Percentiles rank a stretch among this genome's conserved stretches.
phyloP scores from a whole-genome alignment of 2,113 vertebrate genomes.

The Protomyctophum bolini region DNA sequence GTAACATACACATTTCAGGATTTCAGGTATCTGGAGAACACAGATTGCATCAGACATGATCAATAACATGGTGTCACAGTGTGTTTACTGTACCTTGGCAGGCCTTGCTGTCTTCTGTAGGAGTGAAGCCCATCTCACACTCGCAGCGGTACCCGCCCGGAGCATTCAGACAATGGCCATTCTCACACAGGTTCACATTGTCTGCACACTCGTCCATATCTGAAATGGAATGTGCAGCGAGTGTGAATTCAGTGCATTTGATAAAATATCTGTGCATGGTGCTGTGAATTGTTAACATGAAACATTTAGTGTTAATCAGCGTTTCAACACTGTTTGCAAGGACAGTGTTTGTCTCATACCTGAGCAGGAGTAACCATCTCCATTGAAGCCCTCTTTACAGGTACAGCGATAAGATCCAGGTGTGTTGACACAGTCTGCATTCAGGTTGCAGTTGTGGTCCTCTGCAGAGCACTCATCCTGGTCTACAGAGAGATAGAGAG shows the following conservation, averaged over 20 bases:
- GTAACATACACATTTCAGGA: no score
- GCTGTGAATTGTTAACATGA: not conserved
- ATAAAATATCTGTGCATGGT: not conserved
- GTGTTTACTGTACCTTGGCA: slow-evolving; percentile 83
- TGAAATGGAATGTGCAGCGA: slow-evolving; percentile 43
- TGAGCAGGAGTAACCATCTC: slow-evolving; percentile 89
- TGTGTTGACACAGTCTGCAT: slow-evolving; percentile 87
- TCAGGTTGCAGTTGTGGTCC: slow-evolving; percentile 87
- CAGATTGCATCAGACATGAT: not conserved
- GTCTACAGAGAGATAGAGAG: slow-evolving; percentile 70
- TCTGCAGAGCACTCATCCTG: slow-evolving; percentile 87
- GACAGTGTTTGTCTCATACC: slow-evolving; percentile 69
- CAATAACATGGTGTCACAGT: no score
- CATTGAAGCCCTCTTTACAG: slow-evolving; percentile 88
- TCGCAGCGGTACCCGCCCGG: slow-evolving; percentile 92
- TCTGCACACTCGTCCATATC: slow-evolving; percentile 93
- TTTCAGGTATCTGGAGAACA: not conserved
- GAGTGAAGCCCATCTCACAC: slow-evolving; percentile 94
- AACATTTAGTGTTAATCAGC: not conserved
- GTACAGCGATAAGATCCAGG: slow-evolving; percentile 90
- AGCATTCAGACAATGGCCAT: slow-evolving; percentile 92
- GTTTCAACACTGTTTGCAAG: no score
- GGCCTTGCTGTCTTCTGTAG: slow-evolving; percentile 88
- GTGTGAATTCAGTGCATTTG: not conserved
- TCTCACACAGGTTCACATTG: slow-evolving; percentile 90